Base-by-base conservation (phyloP, 53 echinoderm and acorn worm species). In the Apostichopus leukothele region DNA sequence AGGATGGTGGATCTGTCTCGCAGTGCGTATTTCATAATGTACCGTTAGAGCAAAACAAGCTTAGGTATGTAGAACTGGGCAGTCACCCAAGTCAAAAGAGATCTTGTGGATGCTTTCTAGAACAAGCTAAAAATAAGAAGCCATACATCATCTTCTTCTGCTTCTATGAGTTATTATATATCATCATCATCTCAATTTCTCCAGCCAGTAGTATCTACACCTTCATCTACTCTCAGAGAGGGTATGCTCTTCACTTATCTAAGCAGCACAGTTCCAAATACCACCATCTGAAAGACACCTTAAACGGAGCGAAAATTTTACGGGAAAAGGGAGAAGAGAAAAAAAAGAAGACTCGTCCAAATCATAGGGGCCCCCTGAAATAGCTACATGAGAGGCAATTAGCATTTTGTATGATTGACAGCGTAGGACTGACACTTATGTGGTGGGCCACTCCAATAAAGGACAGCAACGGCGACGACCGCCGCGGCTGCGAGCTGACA, bases 321-420 rank as follows among this genome's bases (percentile, higher is more conserved):
- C 71, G 18, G 71, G 6, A 71, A 39, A 39, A 39, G 39, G 39
- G 71, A 71, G 71, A 71, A 55, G 57, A 57, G 57, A 10, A 19
- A 71, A 71, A 19, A 71, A 71, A 71, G 18, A 39, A 39, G 39
- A 39, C 39, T 39, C 71, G 18, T 71, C 71, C 71, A 71, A 71
- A 71, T 71, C 71, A 71, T 71, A 71, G 71, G 53, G 54, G 81
- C 55, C 81, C 55, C 60, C 81, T 81, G 81, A 21, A 81, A 81
- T 81, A 81, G 81, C 81, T 81, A 81, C 81, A 81, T 57, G 81
- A 81, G 60, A 52, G 81, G 55, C 81, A 81, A 81, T 81, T 81
- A 81, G 81, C 54, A 81, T 81, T 81, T 81, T n/a, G 60, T 59
- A 81, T 57, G 81, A 81, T 81, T 81, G 81, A 81, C 81, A 81